Base-by-base conservation (phyloP, 1,140 invertebrate genomes). In the Hypsibius dujardini region DNA sequence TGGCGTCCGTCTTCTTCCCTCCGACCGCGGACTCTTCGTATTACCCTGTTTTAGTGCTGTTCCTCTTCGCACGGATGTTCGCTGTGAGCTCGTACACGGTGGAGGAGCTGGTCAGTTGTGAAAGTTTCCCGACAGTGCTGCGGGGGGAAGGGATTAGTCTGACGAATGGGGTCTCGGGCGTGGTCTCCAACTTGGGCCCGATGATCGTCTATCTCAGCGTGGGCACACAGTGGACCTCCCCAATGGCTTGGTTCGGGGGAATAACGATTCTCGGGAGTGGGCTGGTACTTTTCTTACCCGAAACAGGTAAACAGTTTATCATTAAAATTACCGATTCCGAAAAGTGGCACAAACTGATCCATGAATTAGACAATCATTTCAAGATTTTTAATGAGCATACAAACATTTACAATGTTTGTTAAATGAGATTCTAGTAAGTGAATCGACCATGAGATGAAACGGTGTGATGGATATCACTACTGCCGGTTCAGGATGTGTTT, bases 81-180 rank as follows among this genome's bases (percentile, higher is more conserved):
- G n/a, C 7, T n/a, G n/a, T n/a, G 7, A 56, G 7, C 7, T 7
- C 50, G 7, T 56, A 56, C n/a, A 56, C 50, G 7, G 50, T 56
- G 7, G 7, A 56, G 50, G 50, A 56, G n/a, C 50, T 56, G 50
- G n/a, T 56, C 7, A n/a, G 7, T n/a, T 56, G 50, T 56, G 50
- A 56, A 56, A 12, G 7, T 12, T 56, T 56, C 7, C 50, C 50
- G 7, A 56, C 50, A 56, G 50, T 56, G 7, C 7, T 56, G n/a
- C 50, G 50, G 40, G 67, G 73, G 47, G 71, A 74, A 47, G 46
- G 62, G n/a, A 70, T 60, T 56, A 75, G 69, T 47, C 73, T 56
- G 7, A 56, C 50, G n/a, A 56, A 56, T 56, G n/a, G 7, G 50
- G 50, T 56, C 3, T 67, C 62, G 62, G 62, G 62, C 3, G 3